Base-by-base conservation (phyloP, 2,888 invertebrate genomes). In the Chamaedrilus cognettii region DNA sequence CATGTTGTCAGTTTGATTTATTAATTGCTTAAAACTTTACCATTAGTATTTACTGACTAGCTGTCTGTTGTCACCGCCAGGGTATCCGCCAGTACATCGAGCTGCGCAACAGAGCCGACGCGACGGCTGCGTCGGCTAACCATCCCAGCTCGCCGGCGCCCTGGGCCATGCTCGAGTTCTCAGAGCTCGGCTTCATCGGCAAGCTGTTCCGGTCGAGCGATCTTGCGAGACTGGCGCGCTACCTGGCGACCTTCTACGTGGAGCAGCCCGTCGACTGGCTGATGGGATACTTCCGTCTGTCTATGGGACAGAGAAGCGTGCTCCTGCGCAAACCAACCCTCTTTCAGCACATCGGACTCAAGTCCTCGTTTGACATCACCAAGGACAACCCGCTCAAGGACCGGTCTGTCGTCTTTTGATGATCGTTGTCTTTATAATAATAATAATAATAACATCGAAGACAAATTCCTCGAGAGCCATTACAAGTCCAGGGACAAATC, bases 121-220 rank as follows among this genome's bases (percentile, higher is more conserved):
- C n/a, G n/a, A n/a, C n/a, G n/a, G 19, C 19, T 15, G 11, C 67
- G 50, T 11, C 28, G 31, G 31, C 28, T 59, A 49, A 15, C 57
- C n/a, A n/a, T n/a, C n/a, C n/a, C n/a, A 3, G 70, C 74, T 34
- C n/a, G n/a, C n/a, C n/a, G n/a, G n/a, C n/a, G n/a, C n/a, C n/a
- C n/a, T 83, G 83, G 83, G 75, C 78, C 33, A 75, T 80, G 15
- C 65, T 82, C 28, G 79, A 81, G 63, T 82, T 82, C 66, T 76
- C 77, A 31, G 76, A 78, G 35, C 80, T 82, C 50, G 74, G 81
- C 31, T 80, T 80, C 50, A 83, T 83, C 42, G 83, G 83, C 0
- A 78, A 80, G 62, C 71, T 82, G 15, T 77, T 82, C 62, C 75
- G 74, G 23, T 76, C 76, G 23, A 35, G 61, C 3, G 78, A 80